Evolutionary conservation across 2,113 vertebrate genomes (phyloP).

Genomic region (Eolophus roseicapilla): DNA sequence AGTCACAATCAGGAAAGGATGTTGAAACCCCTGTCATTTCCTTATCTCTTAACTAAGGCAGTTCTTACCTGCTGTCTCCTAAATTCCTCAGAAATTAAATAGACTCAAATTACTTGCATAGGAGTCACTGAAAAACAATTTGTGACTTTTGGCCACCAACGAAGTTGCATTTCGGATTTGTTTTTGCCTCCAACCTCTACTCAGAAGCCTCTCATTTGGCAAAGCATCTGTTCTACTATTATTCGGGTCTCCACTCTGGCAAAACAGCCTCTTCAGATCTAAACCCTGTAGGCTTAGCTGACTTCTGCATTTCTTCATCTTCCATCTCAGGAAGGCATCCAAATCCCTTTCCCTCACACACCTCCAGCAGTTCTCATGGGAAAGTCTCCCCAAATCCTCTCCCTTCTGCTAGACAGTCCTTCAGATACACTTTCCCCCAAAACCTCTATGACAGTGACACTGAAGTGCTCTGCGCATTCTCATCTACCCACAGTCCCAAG

Average conservation of each 20-base stretch:
- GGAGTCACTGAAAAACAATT: not conserved
- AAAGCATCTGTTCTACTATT: not conserved
- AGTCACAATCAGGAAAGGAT: not conserved
- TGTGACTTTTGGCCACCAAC: not conserved
- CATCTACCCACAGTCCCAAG: not conserved
- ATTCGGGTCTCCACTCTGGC: not conserved
- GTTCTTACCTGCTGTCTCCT: not conserved
- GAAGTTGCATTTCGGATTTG: not conserved
- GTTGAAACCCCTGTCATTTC: not conserved
- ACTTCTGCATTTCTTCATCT: not conserved
- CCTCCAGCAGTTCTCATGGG: not conserved
- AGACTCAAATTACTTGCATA: not conserved
- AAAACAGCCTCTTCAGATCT: not conserved
- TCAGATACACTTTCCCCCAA: fast-evolving
- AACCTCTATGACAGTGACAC: not conserved
- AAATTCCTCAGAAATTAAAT: not conserved
- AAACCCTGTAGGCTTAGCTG: not conserved
- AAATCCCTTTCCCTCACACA: not conserved
- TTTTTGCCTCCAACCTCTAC: not conserved
- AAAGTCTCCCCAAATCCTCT: not conserved
- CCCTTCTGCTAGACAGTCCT: not conserved
- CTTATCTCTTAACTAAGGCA: not conserved
- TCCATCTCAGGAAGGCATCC: not conserved
- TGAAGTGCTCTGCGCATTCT: not conserved
- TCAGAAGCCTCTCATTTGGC: not conserved